Evolutionary conservation across 2,113 vertebrate species (phyloP).

Genomic region (Pan paniscus): DNA sequence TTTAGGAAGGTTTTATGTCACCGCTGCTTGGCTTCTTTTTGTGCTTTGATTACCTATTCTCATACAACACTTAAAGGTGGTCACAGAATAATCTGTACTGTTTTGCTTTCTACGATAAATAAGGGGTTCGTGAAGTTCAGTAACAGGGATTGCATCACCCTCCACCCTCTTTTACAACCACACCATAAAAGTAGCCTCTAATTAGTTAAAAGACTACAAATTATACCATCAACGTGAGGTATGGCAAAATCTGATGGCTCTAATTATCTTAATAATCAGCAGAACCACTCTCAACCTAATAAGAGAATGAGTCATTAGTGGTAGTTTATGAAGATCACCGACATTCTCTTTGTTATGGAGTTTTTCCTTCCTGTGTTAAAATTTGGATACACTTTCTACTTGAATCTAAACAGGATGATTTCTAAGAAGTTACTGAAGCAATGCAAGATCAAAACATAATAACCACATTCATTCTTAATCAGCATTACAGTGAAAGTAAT

Average conservation of each 20-base stretch:
- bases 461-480: slow-evolving; percentile 73
- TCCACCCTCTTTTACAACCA: slow-evolving; percentile 70
- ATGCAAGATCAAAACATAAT: slow-evolving; percentile 68
- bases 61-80: background rate
- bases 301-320: slow-evolving; percentile 82
- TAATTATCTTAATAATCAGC: slow-evolving; percentile 86
- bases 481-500: slow-evolving; percentile 65
- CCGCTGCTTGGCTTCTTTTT: background rate
- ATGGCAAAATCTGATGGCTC: slow-evolving; percentile 80
- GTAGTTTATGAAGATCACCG: slow-evolving; percentile 72
- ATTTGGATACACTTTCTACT: slow-evolving; percentile 78
- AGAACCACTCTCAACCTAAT: slow-evolving; percentile 81
- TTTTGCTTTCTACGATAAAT: slow-evolving; percentile 75
- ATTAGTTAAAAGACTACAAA: slow-evolving; percentile 85
- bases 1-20: background rate
- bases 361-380: slow-evolving; percentile 71
- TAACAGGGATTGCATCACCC: slow-evolving; percentile 74
- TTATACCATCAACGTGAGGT: slow-evolving; percentile 80
- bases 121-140: slow-evolving; percentile 72
- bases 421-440: slow-evolving; percentile 79
- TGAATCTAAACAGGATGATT: slow-evolving; percentile 81
- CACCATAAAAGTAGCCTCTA: slow-evolving; percentile 80
- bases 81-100: slow-evolving; percentile 45
- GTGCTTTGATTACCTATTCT: background rate
- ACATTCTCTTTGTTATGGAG: slow-evolving; percentile 69